Conservation (phyloP, 2,888 invertebrate genomes). For the Dermolepida albohirtum region DNA sequence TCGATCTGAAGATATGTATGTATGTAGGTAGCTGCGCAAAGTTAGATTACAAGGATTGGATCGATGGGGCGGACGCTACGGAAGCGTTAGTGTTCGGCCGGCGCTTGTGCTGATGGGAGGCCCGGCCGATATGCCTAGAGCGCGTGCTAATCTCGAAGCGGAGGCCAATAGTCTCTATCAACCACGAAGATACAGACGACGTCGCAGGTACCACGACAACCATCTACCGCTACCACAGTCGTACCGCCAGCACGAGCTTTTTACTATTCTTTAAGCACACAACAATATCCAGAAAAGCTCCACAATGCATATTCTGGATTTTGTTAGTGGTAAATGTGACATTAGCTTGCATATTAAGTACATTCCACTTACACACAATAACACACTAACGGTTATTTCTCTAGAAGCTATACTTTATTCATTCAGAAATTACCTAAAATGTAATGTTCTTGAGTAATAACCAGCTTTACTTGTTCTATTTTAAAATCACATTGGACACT, state of each 20-base stretch:
- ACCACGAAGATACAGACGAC: constrained; percentile 53
- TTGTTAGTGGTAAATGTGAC: constrained; percentile 30
- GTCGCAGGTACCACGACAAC: constrained; percentile 51
- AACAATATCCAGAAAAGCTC: constrained; percentile 12
- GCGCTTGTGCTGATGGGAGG: constrained; percentile 58
- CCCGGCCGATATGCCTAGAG: constrained; percentile 57
- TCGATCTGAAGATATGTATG: constrained; percentile 42
- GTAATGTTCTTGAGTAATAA: too few species aligned
- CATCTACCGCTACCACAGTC: constrained; percentile 39
- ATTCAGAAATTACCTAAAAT: neutral
- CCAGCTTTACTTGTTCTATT: too few species aligned
- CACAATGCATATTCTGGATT: constrained; percentile 22
- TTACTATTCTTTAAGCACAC: neutral
- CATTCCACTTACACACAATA: neutral
- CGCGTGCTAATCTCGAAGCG: constrained; percentile 55
- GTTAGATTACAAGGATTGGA: constrained; percentile 46
- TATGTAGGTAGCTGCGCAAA: constrained; percentile 49
- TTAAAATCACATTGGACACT: too few species aligned
- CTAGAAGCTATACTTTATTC: constrained; percentile 1
- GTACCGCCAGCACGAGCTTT: constrained; percentile 46
- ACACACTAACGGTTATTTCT: neutral
- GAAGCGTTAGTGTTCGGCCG: constrained; percentile 55
- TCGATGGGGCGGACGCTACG: constrained; percentile 51
- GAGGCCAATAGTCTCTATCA: constrained; percentile 55
- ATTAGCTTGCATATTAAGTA: constrained; percentile 22